A percentile compares a stretch with the other conserved stretches of the same genome.
These are phyloP conservation scores for Pterois miles DNA, from an alignment of 2,797 vertebrate genomes.

Conservation along the genomic window DNA sequence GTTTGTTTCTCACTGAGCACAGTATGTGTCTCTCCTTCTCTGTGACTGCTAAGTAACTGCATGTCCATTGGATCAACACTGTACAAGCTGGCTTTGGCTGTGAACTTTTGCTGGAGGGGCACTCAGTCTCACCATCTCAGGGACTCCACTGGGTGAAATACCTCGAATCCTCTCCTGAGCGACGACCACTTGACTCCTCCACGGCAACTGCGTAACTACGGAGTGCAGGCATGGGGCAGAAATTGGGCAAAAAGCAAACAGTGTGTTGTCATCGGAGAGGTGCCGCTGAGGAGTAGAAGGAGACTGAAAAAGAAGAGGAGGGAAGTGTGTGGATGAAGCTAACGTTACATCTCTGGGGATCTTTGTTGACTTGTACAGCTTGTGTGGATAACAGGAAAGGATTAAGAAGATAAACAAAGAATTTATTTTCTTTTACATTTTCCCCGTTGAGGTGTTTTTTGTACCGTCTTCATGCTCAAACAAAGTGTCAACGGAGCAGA, in stretches of 20 bases:
- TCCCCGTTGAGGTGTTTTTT: not conserved
- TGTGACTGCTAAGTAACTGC: conserved; percentile 25
- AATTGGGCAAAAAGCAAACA: conserved; percentile 43
- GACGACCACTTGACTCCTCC: conserved; percentile 49
- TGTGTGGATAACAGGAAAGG: conserved; percentile 31
- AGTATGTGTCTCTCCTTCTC: conserved; percentile 37
- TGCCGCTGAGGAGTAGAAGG: conserved; percentile 29
- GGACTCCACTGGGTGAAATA: conserved; percentile 31
- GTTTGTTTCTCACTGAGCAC: conserved; percentile 29
- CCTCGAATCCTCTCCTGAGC: conserved; percentile 26
- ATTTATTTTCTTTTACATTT: not conserved
- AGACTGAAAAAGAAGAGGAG: conserved; percentile 22
- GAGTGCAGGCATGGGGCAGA: conserved; percentile 62
- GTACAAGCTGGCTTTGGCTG: conserved; percentile 32
- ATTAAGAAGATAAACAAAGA: conserved; percentile 7
- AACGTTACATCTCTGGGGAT: conserved; percentile 25
- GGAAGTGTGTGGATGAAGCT: conserved; percentile 35
- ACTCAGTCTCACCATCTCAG: conserved; percentile 11
- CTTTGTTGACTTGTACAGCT: conserved; percentile 1
- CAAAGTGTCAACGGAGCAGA: conserved; percentile 15
- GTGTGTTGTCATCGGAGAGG: conserved; percentile 42
- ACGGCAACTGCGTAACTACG: conserved; percentile 69
- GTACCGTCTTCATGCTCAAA: conserved; percentile 6
- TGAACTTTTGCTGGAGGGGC: conserved; percentile 22
- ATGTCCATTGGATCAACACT: conserved; percentile 24